phyloP scores from a whole-genome alignment of 2,888 invertebrate species.

The Sarcophaga caerulescens region DNA sequence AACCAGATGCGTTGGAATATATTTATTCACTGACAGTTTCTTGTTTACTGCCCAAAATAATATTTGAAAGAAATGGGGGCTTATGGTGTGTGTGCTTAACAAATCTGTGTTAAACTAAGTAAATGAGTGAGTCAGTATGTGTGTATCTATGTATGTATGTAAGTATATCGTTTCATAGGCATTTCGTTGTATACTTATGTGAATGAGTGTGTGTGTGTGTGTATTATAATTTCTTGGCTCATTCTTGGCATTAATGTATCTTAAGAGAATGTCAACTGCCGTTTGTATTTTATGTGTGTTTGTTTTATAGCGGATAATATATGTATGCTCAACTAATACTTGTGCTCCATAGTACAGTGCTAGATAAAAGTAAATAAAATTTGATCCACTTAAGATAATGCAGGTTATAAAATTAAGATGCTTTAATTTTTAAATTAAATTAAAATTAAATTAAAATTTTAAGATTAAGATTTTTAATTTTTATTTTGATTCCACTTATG shows the following conservation, averaged over 20 bases:
- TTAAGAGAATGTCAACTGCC: conserved; percentile 44
- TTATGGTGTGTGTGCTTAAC: neutral
- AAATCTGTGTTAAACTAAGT: neutral
- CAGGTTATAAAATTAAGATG: no score
- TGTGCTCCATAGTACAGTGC: neutral
- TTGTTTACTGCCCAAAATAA: conserved; percentile 16
- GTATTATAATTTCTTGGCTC: conserved; percentile 22
- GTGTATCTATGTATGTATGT: neutral
- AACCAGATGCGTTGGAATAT: conserved; percentile 14
- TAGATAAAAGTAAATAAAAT: neutral
- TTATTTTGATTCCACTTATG: no score
- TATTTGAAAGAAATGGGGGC: conserved; percentile 3
- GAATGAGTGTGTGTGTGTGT: conserved; percentile 12
- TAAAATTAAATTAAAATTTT: no score
- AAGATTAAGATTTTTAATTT: no score
- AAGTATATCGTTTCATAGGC: no score
- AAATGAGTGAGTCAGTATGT: neutral
- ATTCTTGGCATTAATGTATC: conserved; percentile 42
- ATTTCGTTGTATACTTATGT: no score
- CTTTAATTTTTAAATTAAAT: no score
- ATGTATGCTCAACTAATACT: neutral
- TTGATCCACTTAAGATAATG: neutral
- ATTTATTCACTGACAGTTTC: conserved; percentile 2
- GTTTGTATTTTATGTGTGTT: conserved; percentile 18
- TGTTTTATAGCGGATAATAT: neutral